A percentile compares a stretch with the other conserved stretches of the same genome.
Evolutionary conservation across 2,888 invertebrate species (phyloP).

Genomic region (Chrysolina haemoptera): DNA sequence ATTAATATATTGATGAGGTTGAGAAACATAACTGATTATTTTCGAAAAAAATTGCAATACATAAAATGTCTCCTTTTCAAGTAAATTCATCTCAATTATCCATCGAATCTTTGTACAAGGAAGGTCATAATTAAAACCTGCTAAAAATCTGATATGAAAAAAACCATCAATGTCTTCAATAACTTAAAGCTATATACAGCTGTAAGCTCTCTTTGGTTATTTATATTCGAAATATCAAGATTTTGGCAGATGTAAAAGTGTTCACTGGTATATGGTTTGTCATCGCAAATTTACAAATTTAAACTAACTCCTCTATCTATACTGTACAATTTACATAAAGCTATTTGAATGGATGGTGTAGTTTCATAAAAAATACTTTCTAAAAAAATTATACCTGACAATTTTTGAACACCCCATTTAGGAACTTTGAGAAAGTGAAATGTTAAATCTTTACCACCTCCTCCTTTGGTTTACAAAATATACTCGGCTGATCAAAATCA

Average conservation of each 20-base stretch:
- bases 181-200: conserved; percentile 70
- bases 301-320: neutral
- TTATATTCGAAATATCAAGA: conserved; percentile 28
- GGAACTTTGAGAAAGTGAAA: neutral
- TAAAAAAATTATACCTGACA: neutral
- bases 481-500: neutral
- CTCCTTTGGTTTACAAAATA: neutral
- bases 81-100: conserved; percentile 20
- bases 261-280: conserved; percentile 37
- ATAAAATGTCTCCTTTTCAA: no score
- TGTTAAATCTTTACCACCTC: neutral
- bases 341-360: conserved; percentile 6
- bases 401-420: neutral
- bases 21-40: no score
- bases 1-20: no score
- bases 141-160: conserved; percentile 51
- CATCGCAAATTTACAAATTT: conserved; percentile 25
- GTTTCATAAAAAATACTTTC: neutral
- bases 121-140: neutral
- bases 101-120: neutral
- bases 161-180: conserved; percentile 57
- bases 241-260: conserved; percentile 33
- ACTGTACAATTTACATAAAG: conserved; percentile 37
- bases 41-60: no score
- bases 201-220: conserved; percentile 67